phyloP scores from a whole-genome alignment of 2,113 vertebrate species.

The Noturus placidus region DNA sequence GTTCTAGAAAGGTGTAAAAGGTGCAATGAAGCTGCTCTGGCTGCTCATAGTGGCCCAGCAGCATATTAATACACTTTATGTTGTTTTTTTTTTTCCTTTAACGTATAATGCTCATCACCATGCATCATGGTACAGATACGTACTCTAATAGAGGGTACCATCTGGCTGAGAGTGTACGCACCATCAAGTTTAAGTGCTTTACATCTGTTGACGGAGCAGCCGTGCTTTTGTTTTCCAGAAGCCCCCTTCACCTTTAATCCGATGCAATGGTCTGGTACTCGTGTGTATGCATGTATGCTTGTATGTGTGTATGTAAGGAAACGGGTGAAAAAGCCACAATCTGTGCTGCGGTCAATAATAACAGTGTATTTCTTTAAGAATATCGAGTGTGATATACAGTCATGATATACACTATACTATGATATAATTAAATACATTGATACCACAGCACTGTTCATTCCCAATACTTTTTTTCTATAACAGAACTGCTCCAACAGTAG shows the following conservation, averaged over 20 bases:
- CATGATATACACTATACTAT: background rate
- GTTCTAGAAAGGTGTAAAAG: background rate
- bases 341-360: background rate
- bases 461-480: background rate
- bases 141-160: conserved; percentile 75
- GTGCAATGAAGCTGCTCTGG: background rate
- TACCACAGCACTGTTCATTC: background rate
- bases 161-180: conserved; percentile 73
- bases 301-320: background rate
- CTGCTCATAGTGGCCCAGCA: background rate
- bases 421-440: background rate
- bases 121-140: conserved; percentile 74
- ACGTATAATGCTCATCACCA: conserved; percentile 62
- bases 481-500: background rate
- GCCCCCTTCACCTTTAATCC: conserved; percentile 69
- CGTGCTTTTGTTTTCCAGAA: conserved; percentile 70
- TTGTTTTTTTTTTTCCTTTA: background rate
- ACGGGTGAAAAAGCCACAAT: background rate
- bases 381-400: background rate
- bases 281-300: background rate
- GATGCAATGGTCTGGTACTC: background rate
- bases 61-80: background rate
- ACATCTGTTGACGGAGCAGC: conserved; percentile 75
- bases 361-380: background rate
- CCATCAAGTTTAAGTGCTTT: conserved; percentile 73